These are phyloP conservation scores for Hylomyscus alleni DNA, from an alignment of 2,797 vertebrate species.

Conservation along the genomic window DNA sequence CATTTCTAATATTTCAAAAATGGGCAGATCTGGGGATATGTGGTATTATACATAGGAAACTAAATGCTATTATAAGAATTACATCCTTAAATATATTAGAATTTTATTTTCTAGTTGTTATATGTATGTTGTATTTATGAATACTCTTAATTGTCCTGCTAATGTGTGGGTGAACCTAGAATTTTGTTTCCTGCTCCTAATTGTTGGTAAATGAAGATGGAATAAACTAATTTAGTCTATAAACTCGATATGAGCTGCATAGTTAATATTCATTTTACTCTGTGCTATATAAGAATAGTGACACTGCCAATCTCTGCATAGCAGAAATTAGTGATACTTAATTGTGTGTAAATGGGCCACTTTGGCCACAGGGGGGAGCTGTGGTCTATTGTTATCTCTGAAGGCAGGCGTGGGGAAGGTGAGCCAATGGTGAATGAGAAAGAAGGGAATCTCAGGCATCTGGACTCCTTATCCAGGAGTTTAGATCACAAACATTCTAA, in stretches of 20 bases:
- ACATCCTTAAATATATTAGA: background rate
- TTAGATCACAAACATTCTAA: background rate
- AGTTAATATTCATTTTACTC: no score
- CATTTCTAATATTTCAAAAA: background rate
- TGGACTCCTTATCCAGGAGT: background rate
- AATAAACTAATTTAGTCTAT: background rate
- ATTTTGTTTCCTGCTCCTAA: background rate
- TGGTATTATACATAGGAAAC: background rate
- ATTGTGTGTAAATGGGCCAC: rapidly evolving
- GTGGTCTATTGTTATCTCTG: background rate
- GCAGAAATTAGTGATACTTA: background rate
- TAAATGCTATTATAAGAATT: background rate
- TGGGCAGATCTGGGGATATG: background rate
- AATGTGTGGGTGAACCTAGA: background rate
- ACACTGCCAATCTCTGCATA: rapidly evolving
- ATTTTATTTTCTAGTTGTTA: background rate
- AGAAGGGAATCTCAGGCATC: rapidly evolving
- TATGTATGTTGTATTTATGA: background rate
- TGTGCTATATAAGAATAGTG: no score
- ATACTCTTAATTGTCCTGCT: background rate
- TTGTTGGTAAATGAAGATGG: background rate
- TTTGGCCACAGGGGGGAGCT: background rate
- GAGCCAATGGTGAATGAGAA: background rate
- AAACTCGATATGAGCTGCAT: background rate
- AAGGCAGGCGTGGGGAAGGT: no score